Percentiles rank a stretch among this genome's conserved stretches.
These are phyloP conservation scores for Cryptoprocta ferox DNA, from an alignment of 2,797 vertebrate species.

Conservation along the genomic window DNA sequence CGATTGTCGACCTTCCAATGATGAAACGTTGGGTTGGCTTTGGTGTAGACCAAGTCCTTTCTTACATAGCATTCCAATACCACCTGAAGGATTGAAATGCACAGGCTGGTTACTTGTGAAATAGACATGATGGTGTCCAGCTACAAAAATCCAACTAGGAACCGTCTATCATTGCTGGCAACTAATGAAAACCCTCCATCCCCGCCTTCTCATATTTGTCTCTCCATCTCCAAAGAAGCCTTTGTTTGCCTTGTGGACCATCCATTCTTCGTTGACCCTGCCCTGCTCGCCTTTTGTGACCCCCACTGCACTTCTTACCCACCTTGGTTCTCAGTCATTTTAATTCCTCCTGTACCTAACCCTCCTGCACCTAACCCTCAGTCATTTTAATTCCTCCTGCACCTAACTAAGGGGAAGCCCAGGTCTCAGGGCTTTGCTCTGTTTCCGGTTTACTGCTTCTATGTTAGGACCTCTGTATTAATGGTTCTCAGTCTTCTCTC, in stretches of 20 bases:
- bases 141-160: not conserved
- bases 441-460: not conserved
- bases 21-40: slow-evolving; percentile 98
- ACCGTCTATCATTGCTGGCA: not conserved
- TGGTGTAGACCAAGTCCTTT: slow-evolving; percentile 98
- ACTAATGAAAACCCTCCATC: not conserved
- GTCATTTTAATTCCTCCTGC: not conserved
- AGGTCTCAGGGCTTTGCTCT: not conserved
- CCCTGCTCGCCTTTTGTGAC: not conserved
- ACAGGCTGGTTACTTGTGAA: slow-evolving; percentile 75
- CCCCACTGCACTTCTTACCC: not conserved
- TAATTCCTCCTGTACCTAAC: not conserved
- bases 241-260: not conserved
- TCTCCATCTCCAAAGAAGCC: not conserved
- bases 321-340: not conserved
- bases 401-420: not conserved
- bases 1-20: slow-evolving; percentile 99
- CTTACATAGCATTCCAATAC: slow-evolving; percentile 97
- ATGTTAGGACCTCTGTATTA: not conserved
- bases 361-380: not conserved
- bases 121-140: not conserved
- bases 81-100: slow-evolving; percentile 89
- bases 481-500: not conserved
- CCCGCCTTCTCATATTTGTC: not conserved
- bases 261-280: not conserved